Conservation (phyloP, 2,113 vertebrate species). For the Periophthalmodon schlosseri region DNA sequence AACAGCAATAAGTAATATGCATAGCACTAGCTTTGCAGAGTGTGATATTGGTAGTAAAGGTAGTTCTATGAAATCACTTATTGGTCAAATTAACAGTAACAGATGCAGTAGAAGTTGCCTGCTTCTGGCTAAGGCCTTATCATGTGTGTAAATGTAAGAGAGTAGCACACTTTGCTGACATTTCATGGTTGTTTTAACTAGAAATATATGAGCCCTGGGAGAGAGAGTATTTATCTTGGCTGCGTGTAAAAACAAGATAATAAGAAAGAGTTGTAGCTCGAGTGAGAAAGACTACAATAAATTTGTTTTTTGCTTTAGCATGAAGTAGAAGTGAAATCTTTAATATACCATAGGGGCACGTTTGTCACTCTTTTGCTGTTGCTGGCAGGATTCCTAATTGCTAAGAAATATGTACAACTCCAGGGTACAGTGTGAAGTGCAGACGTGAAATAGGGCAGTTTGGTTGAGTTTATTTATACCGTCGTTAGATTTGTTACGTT, state of each 20-base stretch:
- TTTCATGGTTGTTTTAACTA: slow-evolving; percentile 16
- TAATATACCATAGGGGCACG: slow-evolving; percentile 4
- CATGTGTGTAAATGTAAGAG: not conserved
- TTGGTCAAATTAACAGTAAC: too few species aligned
- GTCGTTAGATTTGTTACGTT: not conserved
- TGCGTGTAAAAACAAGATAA: slow-evolving; percentile 23
- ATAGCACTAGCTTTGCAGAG: too few species aligned
- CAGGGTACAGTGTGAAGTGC: not conserved
- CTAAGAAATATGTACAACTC: not conserved
- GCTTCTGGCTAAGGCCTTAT: not conserved
- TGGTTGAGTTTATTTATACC: too few species aligned
- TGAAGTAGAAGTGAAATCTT: slow-evolving; percentile 11
- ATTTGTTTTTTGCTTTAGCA: slow-evolving; percentile 30
- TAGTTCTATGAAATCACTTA: too few species aligned
- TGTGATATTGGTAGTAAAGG: too few species aligned
- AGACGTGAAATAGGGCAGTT: not conserved
- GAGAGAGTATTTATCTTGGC: slow-evolving; percentile 29
- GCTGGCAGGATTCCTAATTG: not conserved
- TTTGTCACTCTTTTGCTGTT: not conserved
- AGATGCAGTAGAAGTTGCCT: not conserved
- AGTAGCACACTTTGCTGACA: slow-evolving; percentile 12
- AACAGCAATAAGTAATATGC: too few species aligned
- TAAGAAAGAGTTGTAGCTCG: slow-evolving; percentile 16
- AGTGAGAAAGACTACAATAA: slow-evolving; percentile 14
- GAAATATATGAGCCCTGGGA: slow-evolving; percentile 24